Base-by-base conservation (phyloP, 1,140 invertebrate genomes). In the Delia radicum region DNA sequence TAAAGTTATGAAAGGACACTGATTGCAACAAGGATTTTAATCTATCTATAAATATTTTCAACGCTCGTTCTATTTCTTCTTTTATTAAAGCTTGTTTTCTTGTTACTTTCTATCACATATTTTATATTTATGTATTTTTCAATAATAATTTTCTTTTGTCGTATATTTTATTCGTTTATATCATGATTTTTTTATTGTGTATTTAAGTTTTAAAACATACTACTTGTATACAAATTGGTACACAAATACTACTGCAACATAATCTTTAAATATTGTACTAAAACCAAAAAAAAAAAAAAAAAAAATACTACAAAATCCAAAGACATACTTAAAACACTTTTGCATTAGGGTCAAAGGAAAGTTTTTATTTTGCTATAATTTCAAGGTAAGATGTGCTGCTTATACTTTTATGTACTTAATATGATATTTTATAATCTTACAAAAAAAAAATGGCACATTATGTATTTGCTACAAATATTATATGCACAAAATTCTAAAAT, bases 1-100 rank as follows among this genome's bases (percentile, higher is more conserved):
- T 26, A 69, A 69, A 28, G 15, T 67, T 31, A 31, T 67, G 63
- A 69, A 69, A 21, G 65, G 65, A 69, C 65, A 33, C 65, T 69
- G 65, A 69, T 69, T 69, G 29, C 65, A 69, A 37, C 65, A 33
- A 13, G 65, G 65, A 69, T 37, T 69, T 63, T 10, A 18, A 7
- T 31, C 33, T 33, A 7, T 31, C 33, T 33, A 10, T 42, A 42
- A 10, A 42, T 42, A 42, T 42, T 18, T 31, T 69, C 6, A 63
- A 63, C 4, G 12, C 62, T 27, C 24, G 62, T 27, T 31, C 29
- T 31, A n/a, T 7, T n/a, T 28, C n/a, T 67, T 67, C 12, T 67
- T 67, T 67, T 29, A 21, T 69, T 37, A 29, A 15, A n/a, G 61
- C 21, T 63, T 15, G 61, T 63, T 33, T 33, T 33, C 31, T 33